These are phyloP conservation scores for Argopecten irradians DNA, from an alignment of 1,140 invertebrate species.

Conservation along the genomic window DNA sequence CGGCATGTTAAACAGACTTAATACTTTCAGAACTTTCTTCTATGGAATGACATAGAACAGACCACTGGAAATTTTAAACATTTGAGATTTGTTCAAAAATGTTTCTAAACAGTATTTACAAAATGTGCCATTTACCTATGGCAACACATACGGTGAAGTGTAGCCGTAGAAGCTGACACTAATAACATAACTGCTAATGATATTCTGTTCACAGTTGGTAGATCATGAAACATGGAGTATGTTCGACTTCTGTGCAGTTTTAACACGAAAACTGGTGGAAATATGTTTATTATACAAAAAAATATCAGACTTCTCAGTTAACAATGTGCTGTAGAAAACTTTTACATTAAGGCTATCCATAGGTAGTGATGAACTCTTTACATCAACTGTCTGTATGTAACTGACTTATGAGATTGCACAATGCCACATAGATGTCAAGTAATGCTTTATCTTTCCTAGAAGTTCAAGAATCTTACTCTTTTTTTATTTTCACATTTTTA, in stretches of 20 bases:
- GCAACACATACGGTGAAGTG: not conserved
- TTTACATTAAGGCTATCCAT: too few species aligned
- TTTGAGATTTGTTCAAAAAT: conserved; percentile 6
- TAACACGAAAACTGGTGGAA: not conserved
- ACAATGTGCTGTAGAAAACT: too few species aligned
- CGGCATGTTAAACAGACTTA: too few species aligned
- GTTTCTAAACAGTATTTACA: not conserved
- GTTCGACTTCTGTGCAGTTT: not conserved
- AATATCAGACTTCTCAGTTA: too few species aligned
- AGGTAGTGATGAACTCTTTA: too few species aligned
- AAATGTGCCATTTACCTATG: not conserved
- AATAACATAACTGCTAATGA: not conserved
- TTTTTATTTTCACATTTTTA: too few species aligned
- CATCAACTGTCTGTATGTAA: too few species aligned
- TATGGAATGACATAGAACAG: not conserved
- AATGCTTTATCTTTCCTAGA: too few species aligned
- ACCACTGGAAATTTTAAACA: not conserved
- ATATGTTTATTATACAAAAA: too few species aligned
- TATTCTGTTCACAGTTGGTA: not conserved
- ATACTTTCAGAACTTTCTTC: not conserved
- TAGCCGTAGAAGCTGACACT: not conserved
- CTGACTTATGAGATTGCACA: too few species aligned
- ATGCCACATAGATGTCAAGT: too few species aligned
- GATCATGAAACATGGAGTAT: not conserved
- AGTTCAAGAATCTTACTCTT: too few species aligned